phyloP scores from a whole-genome alignment of 2,797 vertebrate species.

The Spinus olivaceus region DNA sequence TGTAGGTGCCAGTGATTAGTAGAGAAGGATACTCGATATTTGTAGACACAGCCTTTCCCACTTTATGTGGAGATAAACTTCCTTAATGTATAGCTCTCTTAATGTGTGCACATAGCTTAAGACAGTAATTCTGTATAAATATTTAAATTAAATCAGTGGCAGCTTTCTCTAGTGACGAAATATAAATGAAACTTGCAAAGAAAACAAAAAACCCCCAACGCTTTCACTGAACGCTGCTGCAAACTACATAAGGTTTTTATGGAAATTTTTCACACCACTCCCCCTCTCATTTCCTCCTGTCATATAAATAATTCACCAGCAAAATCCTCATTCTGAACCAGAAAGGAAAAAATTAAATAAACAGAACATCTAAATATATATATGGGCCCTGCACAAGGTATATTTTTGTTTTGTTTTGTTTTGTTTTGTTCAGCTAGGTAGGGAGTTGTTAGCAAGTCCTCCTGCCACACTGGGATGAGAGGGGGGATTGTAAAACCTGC shows the following conservation, averaged over 20 bases:
- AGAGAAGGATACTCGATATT: neutral
- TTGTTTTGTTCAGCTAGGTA: neutral
- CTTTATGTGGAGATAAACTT: constrained; percentile 7
- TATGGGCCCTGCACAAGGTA: neutral
- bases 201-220: constrained; percentile 11
- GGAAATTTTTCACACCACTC: constrained; percentile 38
- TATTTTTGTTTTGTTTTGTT: neutral
- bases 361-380: neutral
- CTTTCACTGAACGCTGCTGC: constrained; percentile 12
- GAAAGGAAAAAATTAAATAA: constrained; percentile 36
- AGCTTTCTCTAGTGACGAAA: constrained; percentile 14
- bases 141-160: constrained; percentile 67
- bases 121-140: constrained; percentile 49
- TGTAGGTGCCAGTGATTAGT: constrained; percentile 48
- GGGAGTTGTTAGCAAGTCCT: neutral
- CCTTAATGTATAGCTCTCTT: neutral
- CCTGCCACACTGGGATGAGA: neutral
- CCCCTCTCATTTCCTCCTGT: constrained; percentile 15
- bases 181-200: constrained; percentile 52
- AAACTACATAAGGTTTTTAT: constrained; percentile 15
- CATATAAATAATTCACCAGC: constrained; percentile 71
- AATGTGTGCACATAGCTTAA: neutral
- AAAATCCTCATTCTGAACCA: constrained; percentile 31
- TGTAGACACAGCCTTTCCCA: constrained; percentile 8
- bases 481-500: neutral